Base-by-base conservation (phyloP, 2,888 invertebrate species). In the Acleris sparsana region DNA sequence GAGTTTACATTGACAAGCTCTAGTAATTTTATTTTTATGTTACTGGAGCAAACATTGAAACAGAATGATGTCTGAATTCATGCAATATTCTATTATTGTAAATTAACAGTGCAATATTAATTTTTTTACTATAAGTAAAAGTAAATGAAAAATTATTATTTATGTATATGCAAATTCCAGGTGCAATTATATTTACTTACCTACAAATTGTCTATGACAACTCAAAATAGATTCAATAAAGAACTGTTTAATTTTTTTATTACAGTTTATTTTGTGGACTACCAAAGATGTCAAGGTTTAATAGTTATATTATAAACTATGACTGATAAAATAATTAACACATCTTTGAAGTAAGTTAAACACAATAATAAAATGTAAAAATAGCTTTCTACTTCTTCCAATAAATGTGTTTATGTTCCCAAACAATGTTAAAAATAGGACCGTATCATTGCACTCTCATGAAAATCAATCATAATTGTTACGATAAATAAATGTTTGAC, bases 71-170 rank as follows among this genome's bases (percentile, higher is more conserved):
- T 65, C 71, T 67, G 71, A 70, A 69, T 64, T 71, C 81, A 75
- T 79, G 84, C 81, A 86, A 84, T 83, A 83, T 80, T 73, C 72
- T 77, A 74, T 78, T 77, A 78, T 75, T 76, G 74, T 80, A 79
- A 78, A 81, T 82, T 82, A 79, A 84, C 91, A 86, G 91, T 91
- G 91, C 91, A 91, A 91, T 91, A 91, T 86, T 80, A 85, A 86
- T 84, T 76, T 80, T 82, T 87, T 91, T 90, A 89, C 90, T 91
- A 73, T 89, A 89, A 91, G 89, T 90, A 87, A 91, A 89, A 85
- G 77, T 72, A 73, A 67, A 74, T 72, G 61, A 72, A 71, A 67
- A 67, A 80, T 79, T 77, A 76, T 76, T 76, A 77, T 74, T 74
- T 75, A 78, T 79, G 74, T 78, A 75, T 76, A 73, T 80, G 62